Evolutionary conservation across 2,888 invertebrate genomes (phyloP).

Genomic region (Himalopsyche kuldschensis): DNA sequence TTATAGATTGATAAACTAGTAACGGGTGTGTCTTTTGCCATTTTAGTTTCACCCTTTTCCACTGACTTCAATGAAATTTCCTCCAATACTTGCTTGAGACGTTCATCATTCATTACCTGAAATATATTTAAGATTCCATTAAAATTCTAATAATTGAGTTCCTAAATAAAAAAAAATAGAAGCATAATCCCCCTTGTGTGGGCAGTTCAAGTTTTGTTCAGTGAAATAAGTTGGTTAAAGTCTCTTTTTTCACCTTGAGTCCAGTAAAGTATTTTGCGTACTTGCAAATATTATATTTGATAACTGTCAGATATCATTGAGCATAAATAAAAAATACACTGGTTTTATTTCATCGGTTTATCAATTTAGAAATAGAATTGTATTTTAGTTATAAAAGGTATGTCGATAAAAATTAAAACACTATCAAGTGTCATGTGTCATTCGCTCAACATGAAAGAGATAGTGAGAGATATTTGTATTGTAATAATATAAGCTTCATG

Average conservation of each 20-base stretch:
- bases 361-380: no score
- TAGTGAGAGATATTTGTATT: no score
- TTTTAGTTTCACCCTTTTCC: slow-evolving; percentile 45
- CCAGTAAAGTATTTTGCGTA: background rate
- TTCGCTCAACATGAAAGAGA: no score
- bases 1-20: slow-evolving; percentile 59
- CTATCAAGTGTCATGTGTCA: no score
- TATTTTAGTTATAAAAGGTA: background rate
- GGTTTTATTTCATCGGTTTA: no score
- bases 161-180: no score
- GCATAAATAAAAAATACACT: no score
- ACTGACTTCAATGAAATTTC: slow-evolving; percentile 66
- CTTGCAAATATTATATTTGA: no score
- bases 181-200: no score
- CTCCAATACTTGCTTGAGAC: slow-evolving; percentile 71
- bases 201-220: no score
- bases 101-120: slow-evolving; percentile 71
- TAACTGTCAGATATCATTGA: no score
- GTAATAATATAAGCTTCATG: no score
- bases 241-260: background rate
- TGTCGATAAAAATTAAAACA: background rate
- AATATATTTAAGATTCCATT: slow-evolving; percentile 18
- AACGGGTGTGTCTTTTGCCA: slow-evolving; percentile 48
- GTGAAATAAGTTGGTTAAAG: background rate
- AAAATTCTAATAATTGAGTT: background rate